A percentile compares a stretch with the other conserved stretches of the same genome.
phyloP scores from a whole-genome alignment of 1,140 invertebrate species.

The Drosophila insularis region DNA sequence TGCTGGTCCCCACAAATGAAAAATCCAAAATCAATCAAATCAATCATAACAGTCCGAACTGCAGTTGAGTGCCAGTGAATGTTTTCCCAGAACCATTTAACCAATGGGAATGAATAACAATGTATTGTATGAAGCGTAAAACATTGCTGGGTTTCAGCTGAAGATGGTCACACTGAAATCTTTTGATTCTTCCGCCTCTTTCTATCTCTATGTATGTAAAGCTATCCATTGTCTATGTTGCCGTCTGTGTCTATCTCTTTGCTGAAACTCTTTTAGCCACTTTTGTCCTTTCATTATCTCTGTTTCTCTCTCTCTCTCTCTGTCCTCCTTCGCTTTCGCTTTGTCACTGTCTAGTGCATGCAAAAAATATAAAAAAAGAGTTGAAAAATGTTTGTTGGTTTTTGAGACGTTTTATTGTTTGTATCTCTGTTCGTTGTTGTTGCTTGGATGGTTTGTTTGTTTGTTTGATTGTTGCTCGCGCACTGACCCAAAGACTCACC shows the following conservation, averaged over 20 bases:
- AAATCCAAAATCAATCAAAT: background rate
- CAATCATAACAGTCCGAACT: background rate
- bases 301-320: constrained; percentile 14
- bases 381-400: constrained; percentile 24
- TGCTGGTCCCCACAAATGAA: constrained; percentile 42
- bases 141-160: constrained; percentile 43
- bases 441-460: constrained; percentile 26
- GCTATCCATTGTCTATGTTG: background rate
- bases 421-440: constrained; percentile 29
- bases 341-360: constrained; percentile 54
- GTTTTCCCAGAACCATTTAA: constrained; percentile 9
- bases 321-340: constrained; percentile 22
- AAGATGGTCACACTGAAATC: background rate
- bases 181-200: background rate
- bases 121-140: background rate
- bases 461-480: constrained; percentile 4
- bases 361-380: constrained; percentile 12
- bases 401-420: constrained; percentile 43
- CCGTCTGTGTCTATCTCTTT: background rate
- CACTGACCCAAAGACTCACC: background rate
- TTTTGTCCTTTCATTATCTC: constrained; percentile 13
- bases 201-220: constrained; percentile 9
- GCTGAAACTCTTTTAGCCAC: background rate
- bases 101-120: background rate
- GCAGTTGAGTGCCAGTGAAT: constrained; percentile 37